Percentiles rank a stretch among this genome's conserved stretches.
Conservation (phyloP, 2,797 vertebrate species). For the Phoebastria nigripes region DNA sequence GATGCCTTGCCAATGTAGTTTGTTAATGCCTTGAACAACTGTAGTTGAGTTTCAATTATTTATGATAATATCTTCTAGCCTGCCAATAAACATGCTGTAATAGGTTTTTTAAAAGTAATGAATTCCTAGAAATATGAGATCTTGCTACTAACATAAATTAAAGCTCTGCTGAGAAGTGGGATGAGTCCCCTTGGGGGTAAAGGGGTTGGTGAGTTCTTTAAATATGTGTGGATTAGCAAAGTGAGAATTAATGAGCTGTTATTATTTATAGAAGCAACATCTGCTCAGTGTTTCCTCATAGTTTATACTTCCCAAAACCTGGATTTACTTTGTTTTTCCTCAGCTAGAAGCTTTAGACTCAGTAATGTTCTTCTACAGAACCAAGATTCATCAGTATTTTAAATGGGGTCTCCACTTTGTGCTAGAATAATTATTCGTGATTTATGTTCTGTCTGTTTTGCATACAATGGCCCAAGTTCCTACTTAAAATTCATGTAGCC, state of each 20-base stretch:
- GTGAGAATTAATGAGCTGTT: slow-evolving; percentile 55
- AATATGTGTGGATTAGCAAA: slow-evolving; percentile 38
- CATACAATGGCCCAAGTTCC: background rate
- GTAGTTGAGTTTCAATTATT: slow-evolving; percentile 35
- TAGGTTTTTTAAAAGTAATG: slow-evolving; percentile 21
- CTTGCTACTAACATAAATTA: slow-evolving; percentile 37
- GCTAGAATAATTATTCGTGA: background rate
- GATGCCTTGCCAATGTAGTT: slow-evolving; percentile 6
- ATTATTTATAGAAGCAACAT: slow-evolving; percentile 63
- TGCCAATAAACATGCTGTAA: slow-evolving; percentile 37
- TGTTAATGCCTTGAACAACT: slow-evolving; percentile 27
- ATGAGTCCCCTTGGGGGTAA: slow-evolving; percentile 13
- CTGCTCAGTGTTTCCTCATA: slow-evolving; percentile 32
- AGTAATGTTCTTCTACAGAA: background rate
- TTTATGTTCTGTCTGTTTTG: slow-evolving; percentile 11
- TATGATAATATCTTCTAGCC: slow-evolving; percentile 30
- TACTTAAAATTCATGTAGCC: background rate
- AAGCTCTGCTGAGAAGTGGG: slow-evolving; percentile 22
- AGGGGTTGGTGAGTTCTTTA: background rate
- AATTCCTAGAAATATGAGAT: slow-evolving; percentile 45
- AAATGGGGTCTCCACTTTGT: background rate
- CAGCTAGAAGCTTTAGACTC: background rate
- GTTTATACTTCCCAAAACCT: slow-evolving; percentile 22
- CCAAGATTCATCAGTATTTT: slow-evolving; percentile 15
- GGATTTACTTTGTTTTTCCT: slow-evolving; percentile 5